Conservation (phyloP, 2,797 vertebrate genomes). For the Sebastes trivittatus region DNA sequence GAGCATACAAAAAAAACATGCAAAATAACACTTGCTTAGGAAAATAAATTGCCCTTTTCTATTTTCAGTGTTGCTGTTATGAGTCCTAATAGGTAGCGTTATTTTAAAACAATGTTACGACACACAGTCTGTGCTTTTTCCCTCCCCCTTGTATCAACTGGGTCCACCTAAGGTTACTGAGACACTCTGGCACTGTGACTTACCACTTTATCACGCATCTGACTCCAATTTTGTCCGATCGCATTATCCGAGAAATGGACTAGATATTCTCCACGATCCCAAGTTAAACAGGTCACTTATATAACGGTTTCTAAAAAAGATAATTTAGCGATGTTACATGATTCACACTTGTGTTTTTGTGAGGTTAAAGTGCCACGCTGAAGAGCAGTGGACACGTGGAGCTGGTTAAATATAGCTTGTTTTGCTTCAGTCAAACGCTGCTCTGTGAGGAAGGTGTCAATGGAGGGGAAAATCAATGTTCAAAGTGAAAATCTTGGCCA, state of each 20-base stretch:
- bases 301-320: constrained; percentile 14
- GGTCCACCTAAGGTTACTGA: neutral
- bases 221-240: constrained; percentile 36
- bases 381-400: constrained; percentile 45
- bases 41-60: neutral
- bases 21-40: neutral
- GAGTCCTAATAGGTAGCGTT: neutral
- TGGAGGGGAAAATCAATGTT: neutral
- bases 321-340: constrained; percentile 25
- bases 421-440: constrained; percentile 38
- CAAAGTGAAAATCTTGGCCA: constrained; percentile 7
- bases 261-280: constrained; percentile 7
- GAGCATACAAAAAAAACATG: neutral
- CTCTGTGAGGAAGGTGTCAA: constrained; percentile 15
- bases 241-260: constrained; percentile 12
- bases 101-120: neutral
- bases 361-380: constrained; percentile 34
- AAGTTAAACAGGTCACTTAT: constrained; percentile 23
- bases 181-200: neutral
- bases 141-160: neutral
- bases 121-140: neutral
- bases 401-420: constrained; percentile 59
- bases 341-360: constrained; percentile 53
- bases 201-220: neutral
- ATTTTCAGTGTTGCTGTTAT: neutral